Evolutionary conservation across 2,888 invertebrate genomes (phyloP), one percentile per base, ranked within the genome.

Genomic region (Stomorhina lunata): DNA sequence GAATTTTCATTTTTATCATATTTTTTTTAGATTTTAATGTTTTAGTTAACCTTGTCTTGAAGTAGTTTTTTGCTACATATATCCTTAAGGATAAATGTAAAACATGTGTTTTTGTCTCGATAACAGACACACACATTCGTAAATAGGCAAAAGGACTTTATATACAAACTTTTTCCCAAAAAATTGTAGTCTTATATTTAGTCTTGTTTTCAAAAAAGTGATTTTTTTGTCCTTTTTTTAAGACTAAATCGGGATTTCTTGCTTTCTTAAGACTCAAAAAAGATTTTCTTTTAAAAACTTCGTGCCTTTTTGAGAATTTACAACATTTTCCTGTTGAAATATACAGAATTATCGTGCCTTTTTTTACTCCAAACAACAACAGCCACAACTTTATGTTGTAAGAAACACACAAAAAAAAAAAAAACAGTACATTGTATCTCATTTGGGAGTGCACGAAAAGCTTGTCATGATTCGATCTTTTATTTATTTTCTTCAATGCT

Each of bases 401-500:
- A n/a, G n/a, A n/a, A n/a, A n/a, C n/a, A n/a, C n/a, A n/a, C n/a
- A n/a, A n/a, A n/a, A n/a, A n/a, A n/a, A n/a, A n/a, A 40, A 15
- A 68, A 12, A 50, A 59, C 37, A 65, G 65, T 66, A 72, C 79
- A 43, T 48, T 40, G 81, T 82, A 82, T 82, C 81, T 85, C 86
- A 82, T 82, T 82, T 82, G 82, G 82, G 82, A 82, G 82, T 84
- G 88, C 89, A 89, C 89, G 89, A 89, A 89, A 89, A 87, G 86
- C 86, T 89, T 89, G 89, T 89, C 89, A 89, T 89, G 89, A 89
- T 89, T 88, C 88, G 88, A 86, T 86, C 86, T 86, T 84, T 86
- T 86, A 85, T 86, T 84, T 85, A 88, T 88, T 84, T 83, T 78
- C 80, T 84, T 75, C 57, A 63, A 50, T 79, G 65, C 66, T 59